Base-by-base conservation (phyloP, 2,113 vertebrate genomes). In the Mobula birostris region DNA sequence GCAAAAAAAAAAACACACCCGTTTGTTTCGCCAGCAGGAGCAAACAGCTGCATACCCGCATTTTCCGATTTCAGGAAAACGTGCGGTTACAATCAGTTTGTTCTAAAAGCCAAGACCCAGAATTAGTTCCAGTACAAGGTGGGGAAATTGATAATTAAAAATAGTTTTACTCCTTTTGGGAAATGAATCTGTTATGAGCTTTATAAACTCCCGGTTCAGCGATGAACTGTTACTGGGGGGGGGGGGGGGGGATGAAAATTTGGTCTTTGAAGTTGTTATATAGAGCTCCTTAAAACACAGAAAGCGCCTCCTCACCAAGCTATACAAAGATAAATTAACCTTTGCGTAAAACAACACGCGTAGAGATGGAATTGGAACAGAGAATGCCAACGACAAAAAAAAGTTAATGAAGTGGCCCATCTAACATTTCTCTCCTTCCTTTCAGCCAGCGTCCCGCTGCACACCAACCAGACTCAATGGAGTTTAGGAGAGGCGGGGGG, bases 401-500 rank as follows among this genome's bases (percentile, higher is more conserved):
- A 96, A 95, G 94, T 95, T 94, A 95, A 80, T 77, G 94, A 94
- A 40, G 94, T 96, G 95, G 85, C 78, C 68, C 11, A 17, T 40
- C 78, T 29, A 58, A 63, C 58, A 74, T 74, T 74, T 32, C 12
- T 61, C 36, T 94, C 94, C 95, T 95, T 94, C 94, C 95, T 95
- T 94, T 94, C 94, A 94, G 79, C 5, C 94, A 95, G 94, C 95
- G 95, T 95, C 95, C 96, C 94, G 94, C 95, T 88, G 94, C 91
- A 21, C 19, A 74, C 70, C 15, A 74, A 74, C 94, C 94, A 36
- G 92, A 95, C 94, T 94, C 63, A 94, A 63, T 94, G 12, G 11
- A 40, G 78, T 14, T 2, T 2, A 29, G 76, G 74, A 78, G 14
- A 40, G 80, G 36, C 15, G 15, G 80, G 40, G 15, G 15, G 8